Percentiles rank a stretch among this genome's conserved stretches.
Evolutionary conservation across 1,140 invertebrate species (phyloP).

Genomic region (Sinella curviseta): DNA sequence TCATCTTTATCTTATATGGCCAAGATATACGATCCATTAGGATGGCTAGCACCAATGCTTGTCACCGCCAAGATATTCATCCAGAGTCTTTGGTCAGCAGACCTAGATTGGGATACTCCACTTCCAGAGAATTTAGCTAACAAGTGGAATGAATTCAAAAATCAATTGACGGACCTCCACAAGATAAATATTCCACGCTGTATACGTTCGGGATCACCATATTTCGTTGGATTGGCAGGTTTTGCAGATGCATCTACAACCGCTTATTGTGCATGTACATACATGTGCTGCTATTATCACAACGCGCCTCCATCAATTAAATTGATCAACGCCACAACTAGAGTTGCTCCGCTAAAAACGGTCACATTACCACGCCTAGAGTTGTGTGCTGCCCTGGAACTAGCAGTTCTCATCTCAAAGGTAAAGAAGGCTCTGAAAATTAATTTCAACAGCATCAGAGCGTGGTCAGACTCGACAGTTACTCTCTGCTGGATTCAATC

Average conservation of each 20-base stretch:
- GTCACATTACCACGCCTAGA: neutral
- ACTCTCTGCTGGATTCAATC: neutral
- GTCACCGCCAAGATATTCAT: neutral
- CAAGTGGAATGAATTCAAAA: neutral
- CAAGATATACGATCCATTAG: neutral
- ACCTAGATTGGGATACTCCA: neutral
- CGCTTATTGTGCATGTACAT: neutral
- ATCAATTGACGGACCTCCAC: neutral
- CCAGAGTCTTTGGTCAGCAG: neutral
- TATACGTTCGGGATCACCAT: neutral
- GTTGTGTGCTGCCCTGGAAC: neutral
- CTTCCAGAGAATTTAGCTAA: neutral
- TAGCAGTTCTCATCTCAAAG: neutral
- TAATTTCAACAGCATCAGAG: neutral
- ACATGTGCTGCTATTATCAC: no score
- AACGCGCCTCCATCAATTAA: no score
- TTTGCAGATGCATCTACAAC: neutral
- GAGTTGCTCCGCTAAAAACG: neutral
- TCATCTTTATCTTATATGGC: neutral
- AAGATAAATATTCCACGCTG: neutral
- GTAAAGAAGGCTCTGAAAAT: neutral
- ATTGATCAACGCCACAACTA: neutral
- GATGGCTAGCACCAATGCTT: neutral
- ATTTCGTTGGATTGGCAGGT: neutral
- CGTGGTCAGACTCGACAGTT: neutral